Conservation (phyloP, 2,113 vertebrate species). For the Dipodomys ordii region DNA sequence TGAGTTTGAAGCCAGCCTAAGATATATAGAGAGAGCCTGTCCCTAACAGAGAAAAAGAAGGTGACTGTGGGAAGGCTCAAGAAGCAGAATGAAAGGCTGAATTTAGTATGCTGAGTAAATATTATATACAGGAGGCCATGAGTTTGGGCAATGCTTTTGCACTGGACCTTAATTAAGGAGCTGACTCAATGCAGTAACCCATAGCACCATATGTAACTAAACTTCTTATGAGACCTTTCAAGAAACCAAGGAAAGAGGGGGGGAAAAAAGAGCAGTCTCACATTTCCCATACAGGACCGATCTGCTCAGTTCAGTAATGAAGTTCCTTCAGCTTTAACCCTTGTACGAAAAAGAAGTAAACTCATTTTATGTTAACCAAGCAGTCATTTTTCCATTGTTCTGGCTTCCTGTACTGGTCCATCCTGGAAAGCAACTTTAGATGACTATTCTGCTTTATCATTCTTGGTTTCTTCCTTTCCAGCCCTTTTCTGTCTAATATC, state of each 20-base stretch:
- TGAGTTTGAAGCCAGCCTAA: no score
- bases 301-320: not conserved
- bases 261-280: not conserved
- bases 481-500: not conserved
- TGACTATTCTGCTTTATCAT: not conserved
- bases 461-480: not conserved
- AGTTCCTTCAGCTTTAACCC: not conserved
- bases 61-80: no score
- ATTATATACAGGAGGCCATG: not conserved
- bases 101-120: not conserved
- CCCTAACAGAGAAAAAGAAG: no score
- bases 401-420: not conserved
- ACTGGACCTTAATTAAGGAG: not conserved
- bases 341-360: not conserved
- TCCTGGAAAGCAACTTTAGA: not conserved
- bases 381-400: not conserved
- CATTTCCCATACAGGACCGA: not conserved
- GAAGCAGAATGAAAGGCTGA: not conserved
- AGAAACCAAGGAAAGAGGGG: not conserved
- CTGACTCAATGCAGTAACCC: not conserved
- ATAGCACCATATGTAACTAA: no score
- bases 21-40: no score
- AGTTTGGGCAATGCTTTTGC: not conserved
- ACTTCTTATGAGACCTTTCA: not conserved
- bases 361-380: not conserved